These are phyloP conservation scores for Notodonta dromedarius DNA, from an alignment of 2,888 invertebrate species.

Conservation along the genomic window DNA sequence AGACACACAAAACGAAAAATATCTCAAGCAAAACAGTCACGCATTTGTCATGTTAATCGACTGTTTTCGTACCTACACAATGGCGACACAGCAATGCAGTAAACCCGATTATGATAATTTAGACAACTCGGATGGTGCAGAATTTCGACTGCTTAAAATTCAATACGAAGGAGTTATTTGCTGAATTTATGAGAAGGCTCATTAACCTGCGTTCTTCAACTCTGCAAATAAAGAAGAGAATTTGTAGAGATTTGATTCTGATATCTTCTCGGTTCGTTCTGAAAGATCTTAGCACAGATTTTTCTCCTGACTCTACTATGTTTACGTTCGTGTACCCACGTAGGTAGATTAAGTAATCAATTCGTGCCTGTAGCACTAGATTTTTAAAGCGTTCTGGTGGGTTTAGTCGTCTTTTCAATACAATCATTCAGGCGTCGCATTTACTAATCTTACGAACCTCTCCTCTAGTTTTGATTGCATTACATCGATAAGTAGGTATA, in stretches of 20 bases:
- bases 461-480: neutral
- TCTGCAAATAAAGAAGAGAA: too few relatives aligned
- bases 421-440: too few relatives aligned
- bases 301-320: too few relatives aligned
- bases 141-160: slow-evolving; percentile 25
- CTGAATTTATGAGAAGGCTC: neutral
- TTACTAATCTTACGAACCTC: too few relatives aligned
- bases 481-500: neutral
- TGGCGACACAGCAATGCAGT: slow-evolving; percentile 12
- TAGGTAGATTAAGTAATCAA: too few relatives aligned
- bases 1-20: neutral
- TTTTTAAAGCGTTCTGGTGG: too few relatives aligned
- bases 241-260: too few relatives aligned
- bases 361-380: too few relatives aligned
- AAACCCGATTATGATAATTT: slow-evolving; percentile 30
- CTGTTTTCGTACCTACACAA: slow-evolving; percentile 23
- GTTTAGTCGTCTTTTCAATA: too few relatives aligned
- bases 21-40: neutral
- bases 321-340: too few relatives aligned
- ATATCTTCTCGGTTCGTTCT: too few relatives aligned
- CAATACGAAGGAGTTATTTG: slow-evolving; percentile 9
- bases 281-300: too few relatives aligned
- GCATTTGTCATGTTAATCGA: neutral
- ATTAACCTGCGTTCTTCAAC: neutral
- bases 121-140: slow-evolving; percentile 20